phyloP scores from a whole-genome alignment of 1,140 invertebrate genomes.

The Camponotus vicinus region DNA sequence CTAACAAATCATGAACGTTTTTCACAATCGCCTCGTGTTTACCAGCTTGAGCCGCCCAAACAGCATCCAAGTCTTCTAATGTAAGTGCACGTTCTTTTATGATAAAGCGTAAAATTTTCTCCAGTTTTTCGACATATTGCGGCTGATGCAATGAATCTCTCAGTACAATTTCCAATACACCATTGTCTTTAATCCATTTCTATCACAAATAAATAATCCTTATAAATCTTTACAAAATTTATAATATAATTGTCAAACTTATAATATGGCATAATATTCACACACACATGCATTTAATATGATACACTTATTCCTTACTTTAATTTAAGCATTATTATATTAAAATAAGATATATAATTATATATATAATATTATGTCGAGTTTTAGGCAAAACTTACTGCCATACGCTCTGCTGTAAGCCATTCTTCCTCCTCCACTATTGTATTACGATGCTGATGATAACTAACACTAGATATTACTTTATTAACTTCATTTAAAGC shows the following conservation, averaged over 20 bases:
- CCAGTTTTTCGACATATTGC: constrained; percentile 98
- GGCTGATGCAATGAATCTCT: constrained; percentile 98
- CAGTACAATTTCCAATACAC: constrained; percentile 97
- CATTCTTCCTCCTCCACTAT: constrained; percentile 95
- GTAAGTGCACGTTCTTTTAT: constrained; percentile 98
- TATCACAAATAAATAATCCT: constrained; percentile 78
- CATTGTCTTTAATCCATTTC: constrained; percentile 99
- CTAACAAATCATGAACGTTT: constrained; percentile 98
- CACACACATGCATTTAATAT: neutral
- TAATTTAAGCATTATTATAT: constrained; percentile 23
- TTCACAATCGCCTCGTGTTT: constrained; percentile 98
- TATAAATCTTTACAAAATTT: constrained; percentile 25
- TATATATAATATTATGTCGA: constrained; percentile 27
- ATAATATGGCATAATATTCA: neutral
- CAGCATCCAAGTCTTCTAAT: constrained; percentile 95
- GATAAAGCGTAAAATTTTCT: constrained; percentile 98
- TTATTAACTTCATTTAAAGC: constrained; percentile 99
- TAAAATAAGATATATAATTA: neutral
- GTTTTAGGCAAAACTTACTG: constrained; percentile 88
- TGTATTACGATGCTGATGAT: constrained; percentile 92
- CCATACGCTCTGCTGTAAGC: constrained; percentile 97
- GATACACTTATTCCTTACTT: neutral
- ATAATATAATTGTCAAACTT: neutral
- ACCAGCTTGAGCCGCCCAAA: constrained; percentile 98
- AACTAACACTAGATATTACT: constrained; percentile 96